phyloP scores from a whole-genome alignment of 37 sponge, comb jelly and placozoan genomes.

The Halisarca cf. caerulea region DNA sequence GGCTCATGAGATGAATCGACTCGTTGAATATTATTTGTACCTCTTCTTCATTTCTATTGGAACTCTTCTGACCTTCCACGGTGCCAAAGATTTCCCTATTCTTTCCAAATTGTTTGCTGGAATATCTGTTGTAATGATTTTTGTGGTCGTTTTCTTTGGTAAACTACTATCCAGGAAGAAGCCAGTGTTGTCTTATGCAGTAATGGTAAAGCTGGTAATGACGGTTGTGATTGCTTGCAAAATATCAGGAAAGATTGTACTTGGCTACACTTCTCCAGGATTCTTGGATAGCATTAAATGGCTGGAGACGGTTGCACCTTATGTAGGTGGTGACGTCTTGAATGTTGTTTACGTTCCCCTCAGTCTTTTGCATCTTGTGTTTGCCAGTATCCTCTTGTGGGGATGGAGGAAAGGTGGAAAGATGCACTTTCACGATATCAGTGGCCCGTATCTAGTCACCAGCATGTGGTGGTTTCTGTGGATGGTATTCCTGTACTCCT shows the following conservation, averaged over 20 bases:
- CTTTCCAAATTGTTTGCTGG: neutral
- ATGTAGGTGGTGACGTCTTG: too few species aligned
- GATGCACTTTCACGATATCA: neutral
- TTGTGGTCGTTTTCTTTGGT: neutral
- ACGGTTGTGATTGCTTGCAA: neutral
- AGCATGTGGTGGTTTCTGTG: conserved; percentile 20
- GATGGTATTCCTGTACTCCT: conserved; percentile 6
- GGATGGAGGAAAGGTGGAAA: neutral
- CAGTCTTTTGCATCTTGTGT: neutral
- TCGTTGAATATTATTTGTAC: neutral
- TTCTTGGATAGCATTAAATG: neutral
- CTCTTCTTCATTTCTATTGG: neutral
- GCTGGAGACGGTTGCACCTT: too few species aligned
- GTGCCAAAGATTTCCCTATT: neutral
- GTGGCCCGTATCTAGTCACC: neutral
- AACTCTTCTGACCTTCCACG: neutral
- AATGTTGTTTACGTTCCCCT: neutral
- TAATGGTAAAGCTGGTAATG: neutral
- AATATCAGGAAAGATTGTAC: neutral
- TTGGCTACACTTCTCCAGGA: neutral
- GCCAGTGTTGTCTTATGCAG: neutral
- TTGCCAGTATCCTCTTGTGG: neutral
- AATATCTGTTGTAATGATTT: neutral
- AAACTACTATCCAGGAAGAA: neutral
- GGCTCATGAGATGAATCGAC: neutral